Conservation (phyloP, 1,140 invertebrate genomes). For the Daktulosphaira vitifoliae region DNA sequence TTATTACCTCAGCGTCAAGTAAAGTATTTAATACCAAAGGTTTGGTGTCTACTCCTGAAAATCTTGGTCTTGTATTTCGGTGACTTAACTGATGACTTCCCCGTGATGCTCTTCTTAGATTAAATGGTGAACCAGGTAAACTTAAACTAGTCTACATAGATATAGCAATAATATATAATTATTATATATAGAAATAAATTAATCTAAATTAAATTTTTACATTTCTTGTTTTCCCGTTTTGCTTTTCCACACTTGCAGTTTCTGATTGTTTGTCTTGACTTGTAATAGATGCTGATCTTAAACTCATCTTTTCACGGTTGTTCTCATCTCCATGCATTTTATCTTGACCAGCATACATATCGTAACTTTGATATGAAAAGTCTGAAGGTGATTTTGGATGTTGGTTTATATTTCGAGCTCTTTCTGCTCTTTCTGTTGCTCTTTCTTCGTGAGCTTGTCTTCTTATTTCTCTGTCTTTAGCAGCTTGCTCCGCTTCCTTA, state of each 20-base stretch:
- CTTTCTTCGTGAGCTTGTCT: constrained; percentile 43
- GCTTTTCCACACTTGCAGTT: constrained; percentile 44
- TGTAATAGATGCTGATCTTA: constrained; percentile 70
- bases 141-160: constrained; percentile 80
- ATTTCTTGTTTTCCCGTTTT: constrained; percentile 60
- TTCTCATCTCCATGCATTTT: constrained; percentile 77
- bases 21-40: constrained; percentile 89
- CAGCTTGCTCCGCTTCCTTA: constrained; percentile 74
- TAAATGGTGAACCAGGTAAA: constrained; percentile 93
- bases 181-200: no score
- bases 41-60: constrained; percentile 73
- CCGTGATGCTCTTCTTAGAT: constrained; percentile 74
- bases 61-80: constrained; percentile 61
- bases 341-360: constrained; percentile 77
- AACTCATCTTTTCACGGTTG: constrained; percentile 81
- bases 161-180: constrained; percentile 22
- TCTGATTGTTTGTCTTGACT: constrained; percentile 59
- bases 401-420: constrained; percentile 51
- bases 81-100: constrained; percentile 87
- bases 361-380: constrained; percentile 82
- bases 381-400: constrained; percentile 77
- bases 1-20: constrained; percentile 62
- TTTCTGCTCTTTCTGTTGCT: constrained; percentile 51
- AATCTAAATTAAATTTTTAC: constrained; percentile 57
- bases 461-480: constrained; percentile 56